Conservation (phyloP, 2,113 vertebrate genomes). For the Candoia aspera region DNA sequence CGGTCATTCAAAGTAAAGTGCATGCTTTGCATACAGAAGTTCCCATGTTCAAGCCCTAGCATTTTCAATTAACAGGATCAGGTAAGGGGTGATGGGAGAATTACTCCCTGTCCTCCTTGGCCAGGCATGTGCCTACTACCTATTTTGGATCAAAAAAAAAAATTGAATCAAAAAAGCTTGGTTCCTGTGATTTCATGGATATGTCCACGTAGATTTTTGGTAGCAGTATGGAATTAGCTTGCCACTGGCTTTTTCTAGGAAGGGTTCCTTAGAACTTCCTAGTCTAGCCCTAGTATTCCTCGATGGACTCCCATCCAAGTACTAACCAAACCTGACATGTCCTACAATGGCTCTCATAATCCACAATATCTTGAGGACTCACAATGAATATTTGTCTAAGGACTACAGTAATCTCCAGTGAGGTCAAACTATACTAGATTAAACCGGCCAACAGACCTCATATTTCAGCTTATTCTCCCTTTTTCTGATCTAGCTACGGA, state of each 20-base stretch:
- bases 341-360: not conserved
- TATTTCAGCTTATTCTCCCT: not conserved
- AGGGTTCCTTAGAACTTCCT: not conserved
- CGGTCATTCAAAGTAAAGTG: not conserved
- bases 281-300: not conserved
- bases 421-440: not conserved
- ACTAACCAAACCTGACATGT: not conserved
- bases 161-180: not conserved
- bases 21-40: not conserved
- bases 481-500: not conserved
- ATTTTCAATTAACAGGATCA: not conserved
- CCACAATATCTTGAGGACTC: not conserved
- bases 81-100: not conserved
- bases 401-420: not conserved
- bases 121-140: not conserved
- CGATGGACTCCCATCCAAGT: not conserved
- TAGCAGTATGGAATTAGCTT: not conserved
- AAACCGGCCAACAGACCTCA: not conserved
- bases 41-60: not conserved
- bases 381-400: not conserved
- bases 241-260: not conserved
- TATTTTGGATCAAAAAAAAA: not conserved
- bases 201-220: not conserved
- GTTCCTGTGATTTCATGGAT: not conserved
- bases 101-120: not conserved